A percentile compares a stretch with the other conserved stretches of the same genome.
Evolutionary conservation across 2,888 invertebrate genomes (phyloP).

Genomic region (Mycalesis mineus): DNA sequence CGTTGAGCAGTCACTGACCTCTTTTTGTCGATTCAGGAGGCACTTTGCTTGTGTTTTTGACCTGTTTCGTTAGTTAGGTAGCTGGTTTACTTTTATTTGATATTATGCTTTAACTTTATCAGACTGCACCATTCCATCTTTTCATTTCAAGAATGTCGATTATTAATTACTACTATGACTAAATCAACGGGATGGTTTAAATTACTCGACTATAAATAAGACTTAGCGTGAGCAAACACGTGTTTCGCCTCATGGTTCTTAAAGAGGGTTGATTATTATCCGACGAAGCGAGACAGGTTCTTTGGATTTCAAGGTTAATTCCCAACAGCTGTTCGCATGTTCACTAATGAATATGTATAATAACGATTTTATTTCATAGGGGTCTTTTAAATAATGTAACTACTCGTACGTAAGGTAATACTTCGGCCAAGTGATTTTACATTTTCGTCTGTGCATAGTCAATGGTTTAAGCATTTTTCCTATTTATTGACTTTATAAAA

Average conservation of each 20-base stretch:
- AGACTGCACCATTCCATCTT: background rate
- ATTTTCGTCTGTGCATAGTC: too few relatives aligned
- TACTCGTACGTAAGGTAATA: too few relatives aligned
- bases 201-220: slow-evolving; percentile 45
- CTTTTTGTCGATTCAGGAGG: slow-evolving; percentile 56
- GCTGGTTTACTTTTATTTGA: slow-evolving; percentile 6
- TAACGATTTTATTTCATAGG: background rate
- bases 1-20: slow-evolving; percentile 70
- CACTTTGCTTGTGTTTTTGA: slow-evolving; percentile 56
- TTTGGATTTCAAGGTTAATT: slow-evolving; percentile 43
- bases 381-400: too few relatives aligned
- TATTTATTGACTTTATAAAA: too few relatives aligned
- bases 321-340: slow-evolving; percentile 9
- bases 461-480: too few relatives aligned
- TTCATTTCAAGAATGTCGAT: background rate
- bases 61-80: slow-evolving; percentile 47
- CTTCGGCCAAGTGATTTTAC: too few relatives aligned
- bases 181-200: background rate
- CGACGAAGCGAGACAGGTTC: slow-evolving; percentile 49
- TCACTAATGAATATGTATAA: slow-evolving; percentile 2
- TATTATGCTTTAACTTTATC: slow-evolving; percentile 3
- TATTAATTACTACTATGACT: background rate
- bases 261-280: slow-evolving; percentile 48
- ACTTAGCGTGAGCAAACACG: slow-evolving; percentile 62
- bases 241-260: slow-evolving; percentile 49